phyloP scores from a whole-genome alignment of 2,888 invertebrate species.

The Halictus quadricinctus region DNA sequence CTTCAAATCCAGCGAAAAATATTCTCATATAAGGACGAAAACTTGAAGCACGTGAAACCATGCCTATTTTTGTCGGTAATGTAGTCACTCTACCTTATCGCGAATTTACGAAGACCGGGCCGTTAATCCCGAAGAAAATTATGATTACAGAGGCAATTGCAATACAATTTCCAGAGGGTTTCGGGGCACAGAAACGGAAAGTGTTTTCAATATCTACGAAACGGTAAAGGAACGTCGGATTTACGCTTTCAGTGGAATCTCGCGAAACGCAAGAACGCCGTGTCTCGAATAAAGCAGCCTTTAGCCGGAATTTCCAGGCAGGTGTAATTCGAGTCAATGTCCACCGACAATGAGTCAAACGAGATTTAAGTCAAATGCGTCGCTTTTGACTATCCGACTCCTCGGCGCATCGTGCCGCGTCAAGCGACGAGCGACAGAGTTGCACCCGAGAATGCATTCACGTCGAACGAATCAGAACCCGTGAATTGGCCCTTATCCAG shows the following conservation, averaged over 20 bases:
- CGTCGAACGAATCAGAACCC: conserved; percentile 30
- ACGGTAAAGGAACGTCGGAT: conserved; percentile 21
- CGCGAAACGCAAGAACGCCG: conserved; percentile 23
- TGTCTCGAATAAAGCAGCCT: conserved; percentile 11
- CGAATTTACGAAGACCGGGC: too few relatives aligned
- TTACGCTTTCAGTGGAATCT: conserved; percentile 16
- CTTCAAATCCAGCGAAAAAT: too few relatives aligned
- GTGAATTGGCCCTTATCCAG: conserved; percentile 29
- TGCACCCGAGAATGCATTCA: conserved; percentile 37
- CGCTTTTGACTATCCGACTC: conserved; percentile 26
- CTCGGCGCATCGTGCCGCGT: conserved; percentile 9
- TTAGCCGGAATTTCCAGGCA: not conserved
- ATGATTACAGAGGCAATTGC: not conserved
- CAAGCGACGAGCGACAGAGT: conserved; percentile 29
- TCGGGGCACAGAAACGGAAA: not conserved
- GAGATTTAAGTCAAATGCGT: conserved; percentile 58
- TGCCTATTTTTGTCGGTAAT: too few relatives aligned
- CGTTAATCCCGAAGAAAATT: not conserved
- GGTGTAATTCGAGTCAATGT: conserved; percentile 46
- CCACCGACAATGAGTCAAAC: conserved; percentile 18
- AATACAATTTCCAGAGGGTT: not conserved
- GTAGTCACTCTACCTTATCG: too few relatives aligned
- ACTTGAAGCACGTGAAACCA: too few relatives aligned
- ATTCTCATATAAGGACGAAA: too few relatives aligned
- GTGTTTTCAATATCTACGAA: conserved; percentile 15